Evolutionary conservation across 2,888 invertebrate genomes (phyloP).

Genomic region (Sycophila texana): DNA sequence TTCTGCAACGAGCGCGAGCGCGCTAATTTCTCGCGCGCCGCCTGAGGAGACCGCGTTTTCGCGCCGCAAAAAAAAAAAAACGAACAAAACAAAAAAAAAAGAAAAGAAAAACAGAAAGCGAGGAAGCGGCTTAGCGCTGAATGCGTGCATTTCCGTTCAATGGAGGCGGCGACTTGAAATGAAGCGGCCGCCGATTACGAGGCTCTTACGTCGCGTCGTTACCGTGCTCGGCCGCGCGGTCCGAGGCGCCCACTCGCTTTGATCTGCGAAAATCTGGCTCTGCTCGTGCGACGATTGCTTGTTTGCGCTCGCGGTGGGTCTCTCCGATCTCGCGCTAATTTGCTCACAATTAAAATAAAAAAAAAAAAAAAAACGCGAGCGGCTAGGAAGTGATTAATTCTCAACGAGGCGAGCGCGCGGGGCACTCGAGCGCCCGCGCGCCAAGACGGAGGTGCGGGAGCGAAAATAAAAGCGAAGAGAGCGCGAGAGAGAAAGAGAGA

Average conservation of each 20-base stretch:
- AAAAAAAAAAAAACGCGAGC: not conserved
- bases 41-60: not conserved
- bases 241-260: conserved; percentile 12
- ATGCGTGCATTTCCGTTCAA: conserved; percentile 33
- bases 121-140: conserved; percentile 1
- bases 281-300: conserved; percentile 35
- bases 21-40: not conserved
- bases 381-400: conserved; percentile 62
- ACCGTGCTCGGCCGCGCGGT: conserved; percentile 51
- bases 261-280: conserved; percentile 7
- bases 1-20: not conserved
- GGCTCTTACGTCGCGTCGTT: conserved; percentile 45
- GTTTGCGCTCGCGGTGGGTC: conserved; percentile 22
- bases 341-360: conserved; percentile 61
- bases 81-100: conserved; percentile 11
- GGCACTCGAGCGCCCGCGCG: conserved; percentile 1
- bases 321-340: conserved; percentile 54
- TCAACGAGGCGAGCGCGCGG: conserved; percentile 58
- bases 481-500: not conserved
- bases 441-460: not conserved
- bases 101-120: conserved; percentile 3
- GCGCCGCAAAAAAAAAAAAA: not conserved
- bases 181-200: conserved; percentile 32
- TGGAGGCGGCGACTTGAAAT: conserved; percentile 46
- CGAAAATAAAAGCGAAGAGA: not conserved